A percentile compares a stretch with the other conserved stretches of the same genome.
Evolutionary conservation across 1,140 invertebrate genomes (phyloP).

Genomic region (Ostrea denselamellosa): DNA sequence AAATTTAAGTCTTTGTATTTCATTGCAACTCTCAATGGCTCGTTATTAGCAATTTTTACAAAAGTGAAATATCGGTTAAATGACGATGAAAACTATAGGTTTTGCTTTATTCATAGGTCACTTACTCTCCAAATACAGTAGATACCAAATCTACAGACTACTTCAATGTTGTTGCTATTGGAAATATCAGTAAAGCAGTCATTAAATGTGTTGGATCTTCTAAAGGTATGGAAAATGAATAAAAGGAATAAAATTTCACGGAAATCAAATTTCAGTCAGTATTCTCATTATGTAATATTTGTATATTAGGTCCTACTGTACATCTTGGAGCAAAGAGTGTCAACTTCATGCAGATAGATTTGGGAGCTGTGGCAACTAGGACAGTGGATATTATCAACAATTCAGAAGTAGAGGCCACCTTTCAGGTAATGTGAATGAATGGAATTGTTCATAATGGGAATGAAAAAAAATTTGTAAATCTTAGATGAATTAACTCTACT

Average conservation of each 20-base stretch:
- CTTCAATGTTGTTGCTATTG: conserved; percentile 75
- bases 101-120: conserved; percentile 68
- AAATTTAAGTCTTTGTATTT: neutral
- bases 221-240: conserved; percentile 62
- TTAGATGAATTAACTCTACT: too few species aligned
- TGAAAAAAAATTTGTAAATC: neutral
- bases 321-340: conserved; percentile 67
- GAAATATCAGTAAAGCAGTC: conserved; percentile 74
- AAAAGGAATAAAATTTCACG: neutral
- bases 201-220: conserved; percentile 75
- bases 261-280: neutral
- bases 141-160: conserved; percentile 74
- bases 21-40: neutral
- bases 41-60: too few species aligned
- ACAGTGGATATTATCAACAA: conserved; percentile 75
- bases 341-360: conserved; percentile 75
- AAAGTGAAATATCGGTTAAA: too few species aligned
- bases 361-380: conserved; percentile 67
- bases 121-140: conserved; percentile 74
- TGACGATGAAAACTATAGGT: neutral
- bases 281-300: neutral
- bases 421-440: conserved; percentile 67
- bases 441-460: neutral
- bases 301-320: conserved; percentile 72
- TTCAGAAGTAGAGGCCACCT: conserved; percentile 72